Percentiles rank a stretch among this genome's conserved stretches.
phyloP scores from a whole-genome alignment of 2,797 vertebrate genomes.

The Perodicticus potto region DNA sequence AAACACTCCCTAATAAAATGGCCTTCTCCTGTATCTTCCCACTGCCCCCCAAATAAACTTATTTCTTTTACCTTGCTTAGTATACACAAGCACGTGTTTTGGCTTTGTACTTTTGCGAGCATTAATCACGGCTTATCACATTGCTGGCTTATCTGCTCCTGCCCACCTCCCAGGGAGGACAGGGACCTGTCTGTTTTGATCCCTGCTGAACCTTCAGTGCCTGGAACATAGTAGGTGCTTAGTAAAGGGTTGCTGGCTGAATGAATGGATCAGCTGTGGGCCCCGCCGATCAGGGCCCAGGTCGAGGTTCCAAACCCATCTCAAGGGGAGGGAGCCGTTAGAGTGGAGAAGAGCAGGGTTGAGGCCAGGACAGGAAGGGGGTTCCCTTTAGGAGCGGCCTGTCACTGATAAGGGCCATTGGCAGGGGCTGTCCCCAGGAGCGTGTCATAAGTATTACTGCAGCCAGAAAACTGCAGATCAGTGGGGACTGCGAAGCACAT shows the following conservation, averaged over 20 bases:
- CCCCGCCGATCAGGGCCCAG: background rate
- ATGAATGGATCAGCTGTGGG: background rate
- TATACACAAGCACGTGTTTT: too few species aligned
- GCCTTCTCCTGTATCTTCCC: background rate
- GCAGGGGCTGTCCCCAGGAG: background rate
- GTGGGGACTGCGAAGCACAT: background rate
- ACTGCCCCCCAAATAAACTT: background rate
- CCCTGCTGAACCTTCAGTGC: background rate
- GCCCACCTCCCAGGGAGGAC: background rate
- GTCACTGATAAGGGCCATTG: background rate
- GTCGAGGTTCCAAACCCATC: background rate
- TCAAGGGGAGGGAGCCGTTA: background rate
- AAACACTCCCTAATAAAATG: background rate
- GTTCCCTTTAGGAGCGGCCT: background rate
- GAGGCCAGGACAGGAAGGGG: background rate
- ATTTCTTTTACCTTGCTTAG: background rate
- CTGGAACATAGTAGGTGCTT: background rate
- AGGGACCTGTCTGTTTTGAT: background rate
- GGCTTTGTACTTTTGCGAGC: background rate
- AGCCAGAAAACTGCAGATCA: fast-evolving
- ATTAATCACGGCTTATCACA: too few species aligned
- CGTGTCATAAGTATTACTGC: background rate
- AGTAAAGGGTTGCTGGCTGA: background rate
- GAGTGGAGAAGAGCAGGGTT: too few species aligned
- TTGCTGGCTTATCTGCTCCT: background rate